Evolutionary conservation across 2,888 invertebrate genomes (phyloP).

Genomic region (Scaptomyza caliginosa): DNA sequence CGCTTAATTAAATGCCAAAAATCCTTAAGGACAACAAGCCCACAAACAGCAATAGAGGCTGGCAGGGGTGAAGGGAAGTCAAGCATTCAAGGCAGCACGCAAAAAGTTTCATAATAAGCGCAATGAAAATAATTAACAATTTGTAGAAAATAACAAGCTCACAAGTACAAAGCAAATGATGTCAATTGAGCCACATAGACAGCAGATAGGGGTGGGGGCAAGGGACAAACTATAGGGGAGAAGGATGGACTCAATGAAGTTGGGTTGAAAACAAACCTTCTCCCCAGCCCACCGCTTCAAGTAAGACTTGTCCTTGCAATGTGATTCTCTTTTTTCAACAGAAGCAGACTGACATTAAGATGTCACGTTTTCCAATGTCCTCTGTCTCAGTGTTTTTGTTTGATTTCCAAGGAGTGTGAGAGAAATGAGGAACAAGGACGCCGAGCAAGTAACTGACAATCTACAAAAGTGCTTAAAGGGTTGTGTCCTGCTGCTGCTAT

Average conservation of each 20-base stretch:
- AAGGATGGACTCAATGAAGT: conserved; percentile 14
- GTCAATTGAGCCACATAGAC: conserved; percentile 56
- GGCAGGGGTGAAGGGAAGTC: neutral
- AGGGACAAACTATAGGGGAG: conserved; percentile 38
- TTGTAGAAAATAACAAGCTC: conserved; percentile 67
- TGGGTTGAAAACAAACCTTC: neutral
- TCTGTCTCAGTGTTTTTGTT: conserved; percentile 36
- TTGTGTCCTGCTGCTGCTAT: conserved; percentile 25
- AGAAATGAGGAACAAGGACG: neutral
- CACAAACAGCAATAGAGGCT: neutral
- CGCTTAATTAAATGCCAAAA: conserved; percentile 79
- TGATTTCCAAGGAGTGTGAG: conserved; percentile 28
- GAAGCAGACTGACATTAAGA: conserved; percentile 44
- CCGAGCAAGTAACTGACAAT: conserved; percentile 8
- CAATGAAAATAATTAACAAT: conserved; percentile 79
- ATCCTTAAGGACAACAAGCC: conserved; percentile 70
- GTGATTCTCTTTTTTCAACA: conserved; percentile 9
- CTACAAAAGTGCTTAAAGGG: conserved; percentile 56
- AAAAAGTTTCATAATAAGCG: conserved; percentile 71
- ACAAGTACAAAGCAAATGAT: conserved; percentile 58
- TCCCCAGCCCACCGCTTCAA: too few species aligned
- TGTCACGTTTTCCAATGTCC: conserved; percentile 53
- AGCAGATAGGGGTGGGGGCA: neutral
- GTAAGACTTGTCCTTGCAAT: conserved; percentile 9
- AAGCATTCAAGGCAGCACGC: neutral